Conservation (phyloP, 1,140 invertebrate genomes). For the Megathymus violae region DNA sequence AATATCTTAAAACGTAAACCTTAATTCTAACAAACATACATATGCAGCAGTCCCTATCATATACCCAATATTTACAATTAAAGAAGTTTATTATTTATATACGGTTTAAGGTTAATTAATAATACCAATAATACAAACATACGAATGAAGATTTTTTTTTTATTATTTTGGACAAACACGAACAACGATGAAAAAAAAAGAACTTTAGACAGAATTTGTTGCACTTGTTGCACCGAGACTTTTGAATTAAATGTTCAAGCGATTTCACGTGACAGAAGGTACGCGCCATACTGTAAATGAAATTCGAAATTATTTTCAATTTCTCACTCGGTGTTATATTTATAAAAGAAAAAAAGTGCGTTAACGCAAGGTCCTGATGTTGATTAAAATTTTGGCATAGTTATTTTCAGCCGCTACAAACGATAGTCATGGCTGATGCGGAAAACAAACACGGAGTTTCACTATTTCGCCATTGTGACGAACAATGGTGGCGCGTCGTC, state of each 20-base stretch:
- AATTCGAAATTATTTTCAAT: not conserved
- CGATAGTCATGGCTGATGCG: not conserved
- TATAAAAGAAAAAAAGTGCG: not conserved
- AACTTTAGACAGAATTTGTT: not conserved
- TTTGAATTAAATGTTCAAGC: not conserved
- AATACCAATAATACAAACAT: too few relatives aligned
- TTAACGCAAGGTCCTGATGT: not conserved
- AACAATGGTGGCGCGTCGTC: constrained; percentile 24
- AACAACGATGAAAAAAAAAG: not conserved
- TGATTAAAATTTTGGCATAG: not conserved
- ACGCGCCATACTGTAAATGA: not conserved
- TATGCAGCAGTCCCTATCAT: too few relatives aligned
- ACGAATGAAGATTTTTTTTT: too few relatives aligned
- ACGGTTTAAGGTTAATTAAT: too few relatives aligned
- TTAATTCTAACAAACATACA: too few relatives aligned
- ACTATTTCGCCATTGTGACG: constrained; percentile 50
- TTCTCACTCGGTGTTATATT: not conserved
- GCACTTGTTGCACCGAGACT: not conserved
- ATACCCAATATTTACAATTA: too few relatives aligned
- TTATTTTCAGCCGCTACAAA: not conserved
- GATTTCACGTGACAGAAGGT: not conserved
- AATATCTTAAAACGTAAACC: too few relatives aligned
- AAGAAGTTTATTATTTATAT: too few relatives aligned
- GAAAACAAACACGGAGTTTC: constrained; percentile 44
- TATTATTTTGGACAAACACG: too few relatives aligned